phyloP scores from a whole-genome alignment of 2,113 vertebrate genomes.

The Mohoua ochrocephala region DNA sequence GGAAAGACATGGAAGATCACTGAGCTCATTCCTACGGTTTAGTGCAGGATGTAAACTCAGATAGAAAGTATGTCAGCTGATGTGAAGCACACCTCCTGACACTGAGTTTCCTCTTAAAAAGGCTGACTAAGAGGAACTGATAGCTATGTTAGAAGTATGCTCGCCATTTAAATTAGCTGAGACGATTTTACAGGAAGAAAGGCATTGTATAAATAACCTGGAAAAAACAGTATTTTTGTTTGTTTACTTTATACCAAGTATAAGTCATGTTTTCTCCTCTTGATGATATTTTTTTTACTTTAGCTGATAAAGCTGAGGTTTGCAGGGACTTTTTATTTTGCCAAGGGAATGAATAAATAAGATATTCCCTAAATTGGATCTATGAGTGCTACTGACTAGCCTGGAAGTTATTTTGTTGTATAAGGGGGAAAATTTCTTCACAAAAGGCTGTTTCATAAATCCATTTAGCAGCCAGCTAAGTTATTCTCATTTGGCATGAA shows the following conservation, averaged over 20 bases:
- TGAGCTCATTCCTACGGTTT: not conserved
- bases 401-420: not conserved
- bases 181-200: not conserved
- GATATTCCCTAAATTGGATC: not conserved
- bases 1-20: not conserved
- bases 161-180: not conserved
- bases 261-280: not conserved
- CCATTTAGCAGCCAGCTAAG: not conserved
- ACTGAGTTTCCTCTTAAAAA: not conserved
- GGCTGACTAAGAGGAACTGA: not conserved
- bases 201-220: not conserved
- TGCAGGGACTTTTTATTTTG: not conserved
- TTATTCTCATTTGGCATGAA: not conserved
- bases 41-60: not conserved
- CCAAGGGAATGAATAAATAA: not conserved
- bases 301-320: not conserved
- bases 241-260: not conserved
- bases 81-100: not conserved
- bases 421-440: not conserved
- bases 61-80: not conserved
- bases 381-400: not conserved
- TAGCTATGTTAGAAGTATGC: not conserved
- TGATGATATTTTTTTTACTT: not conserved
- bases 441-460: not conserved
- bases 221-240: not conserved